phyloP scores from a whole-genome alignment of 2,797 vertebrate species.

The Phyllotis vaccarum region DNA sequence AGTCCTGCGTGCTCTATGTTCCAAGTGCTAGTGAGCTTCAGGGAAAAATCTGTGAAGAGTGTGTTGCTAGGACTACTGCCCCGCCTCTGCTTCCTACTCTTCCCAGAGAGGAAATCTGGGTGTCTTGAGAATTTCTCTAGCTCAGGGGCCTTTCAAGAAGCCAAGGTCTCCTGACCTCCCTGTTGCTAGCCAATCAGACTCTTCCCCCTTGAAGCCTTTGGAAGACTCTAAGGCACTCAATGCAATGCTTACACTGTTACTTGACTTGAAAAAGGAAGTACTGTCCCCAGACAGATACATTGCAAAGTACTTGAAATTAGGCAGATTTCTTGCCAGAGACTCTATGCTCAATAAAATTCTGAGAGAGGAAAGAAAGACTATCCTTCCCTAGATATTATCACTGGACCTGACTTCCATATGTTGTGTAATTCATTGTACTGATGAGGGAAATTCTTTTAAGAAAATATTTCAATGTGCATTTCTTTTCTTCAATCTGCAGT shows the following conservation, averaged over 20 bases:
- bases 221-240: background rate
- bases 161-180: background rate
- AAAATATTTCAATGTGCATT: conserved; percentile 53
- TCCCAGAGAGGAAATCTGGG: background rate
- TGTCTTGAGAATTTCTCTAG: background rate
- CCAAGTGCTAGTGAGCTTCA: background rate
- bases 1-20: background rate
- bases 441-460: conserved; percentile 10
- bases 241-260: background rate
- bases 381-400: background rate
- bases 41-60: background rate
- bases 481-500: background rate
- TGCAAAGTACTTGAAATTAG: conserved; percentile 43
- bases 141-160: conserved; percentile 16
- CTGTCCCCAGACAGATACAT: background rate
- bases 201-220: conserved; percentile 13
- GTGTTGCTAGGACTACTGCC: background rate
- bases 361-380: conserved; percentile 1
- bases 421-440: background rate
- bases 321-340: conserved; percentile 32
- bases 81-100: background rate
- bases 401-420: background rate
- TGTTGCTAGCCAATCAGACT: background rate
- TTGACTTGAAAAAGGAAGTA: conserved; percentile 14
- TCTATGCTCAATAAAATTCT: conserved; percentile 3